Base-by-base conservation (phyloP, 1,140 invertebrate genomes). In the Drosophila tropicalis region DNA sequence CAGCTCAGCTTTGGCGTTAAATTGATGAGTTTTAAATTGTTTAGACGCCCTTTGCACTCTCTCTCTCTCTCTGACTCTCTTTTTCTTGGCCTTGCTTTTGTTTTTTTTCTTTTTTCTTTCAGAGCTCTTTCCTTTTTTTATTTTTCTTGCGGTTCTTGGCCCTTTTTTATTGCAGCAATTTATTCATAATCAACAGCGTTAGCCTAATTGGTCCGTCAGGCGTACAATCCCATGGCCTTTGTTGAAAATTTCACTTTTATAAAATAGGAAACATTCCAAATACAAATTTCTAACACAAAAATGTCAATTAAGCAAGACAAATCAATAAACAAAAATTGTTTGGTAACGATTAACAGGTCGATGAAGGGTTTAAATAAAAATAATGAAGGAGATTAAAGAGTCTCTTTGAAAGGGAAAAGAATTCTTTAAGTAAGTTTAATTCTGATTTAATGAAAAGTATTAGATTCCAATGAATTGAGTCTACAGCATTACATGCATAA, bases 21-120 rank as follows among this genome's bases (percentile, higher is more conserved):
- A 89, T 84, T 87, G 84, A 87, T 87, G 84, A 72, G 83, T 76
- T 87, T 87, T 89, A 89, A 87, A 87, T 87, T 83, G 84, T 63
- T 73, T 5, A 58, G 56, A 4, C 51, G 25, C 39, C 25, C 34
- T 58, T 47, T 10, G n/a, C 19, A 29, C 9, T 41, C 41, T n/a
- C 13, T 39, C 12, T 13, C 36, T 39, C 34, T 36, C n/a, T 25
- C 22, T 25, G 3, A 3, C 22, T 25, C 2, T 4, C 22, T 4
- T 4, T 25, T 12, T 12, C 36, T 39, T 7, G 1, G 10, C 12
- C n/a, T 12, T 36, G n/a, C 25, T 6, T 17, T 25, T 25, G 22
- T 25, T 25, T 56, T 47, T 32, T 4, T 9, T 51, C 29, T 62
- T n/a, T 57, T n/a, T 36, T 44, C 61, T 2, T 44, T 64, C 19